A percentile compares a stretch with the other conserved stretches of the same genome.
These are phyloP conservation scores for Lasaia peninsularis DNA, from an alignment of 1,140 invertebrate genomes.

Conservation along the genomic window DNA sequence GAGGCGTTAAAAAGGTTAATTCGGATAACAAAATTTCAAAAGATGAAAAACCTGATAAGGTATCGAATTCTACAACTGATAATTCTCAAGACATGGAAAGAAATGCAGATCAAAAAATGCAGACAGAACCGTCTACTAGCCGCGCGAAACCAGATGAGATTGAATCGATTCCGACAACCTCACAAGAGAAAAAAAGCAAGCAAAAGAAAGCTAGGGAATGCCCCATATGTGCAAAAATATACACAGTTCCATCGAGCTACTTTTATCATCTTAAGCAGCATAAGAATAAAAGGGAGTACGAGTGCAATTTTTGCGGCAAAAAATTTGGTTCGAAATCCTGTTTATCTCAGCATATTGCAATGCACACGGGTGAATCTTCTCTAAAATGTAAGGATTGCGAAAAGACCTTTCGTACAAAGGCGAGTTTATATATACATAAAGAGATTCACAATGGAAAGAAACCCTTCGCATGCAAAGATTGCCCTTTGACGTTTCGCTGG, in stretches of 20 bases:
- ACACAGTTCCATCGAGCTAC: slow-evolving; percentile 79
- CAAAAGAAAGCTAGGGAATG: slow-evolving; percentile 81
- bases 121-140: neutral
- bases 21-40: neutral
- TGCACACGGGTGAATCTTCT: slow-evolving; percentile 74
- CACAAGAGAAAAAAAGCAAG: neutral
- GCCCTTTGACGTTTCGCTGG: neutral
- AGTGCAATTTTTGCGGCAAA: slow-evolving; percentile 75
- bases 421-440: slow-evolving; percentile 78
- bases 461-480: slow-evolving; percentile 56
- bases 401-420: slow-evolving; percentile 76
- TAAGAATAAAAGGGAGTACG: slow-evolving; percentile 74
- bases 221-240: slow-evolving; percentile 83
- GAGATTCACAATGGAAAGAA: slow-evolving; percentile 71
- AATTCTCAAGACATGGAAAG: slow-evolving; percentile 29
- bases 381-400: slow-evolving; percentile 74
- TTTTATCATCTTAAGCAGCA: slow-evolving; percentile 81
- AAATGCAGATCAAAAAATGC: neutral
- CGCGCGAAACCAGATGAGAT: neutral
- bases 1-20: neutral
- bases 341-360: slow-evolving; percentile 48
- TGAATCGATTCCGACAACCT: neutral
- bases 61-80: neutral
- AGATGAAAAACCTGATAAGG: neutral
- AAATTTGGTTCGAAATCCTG: slow-evolving; percentile 72